Evolutionary conservation across 2,888 invertebrate genomes (phyloP).

Genomic region (Lacanobia wlatinum): DNA sequence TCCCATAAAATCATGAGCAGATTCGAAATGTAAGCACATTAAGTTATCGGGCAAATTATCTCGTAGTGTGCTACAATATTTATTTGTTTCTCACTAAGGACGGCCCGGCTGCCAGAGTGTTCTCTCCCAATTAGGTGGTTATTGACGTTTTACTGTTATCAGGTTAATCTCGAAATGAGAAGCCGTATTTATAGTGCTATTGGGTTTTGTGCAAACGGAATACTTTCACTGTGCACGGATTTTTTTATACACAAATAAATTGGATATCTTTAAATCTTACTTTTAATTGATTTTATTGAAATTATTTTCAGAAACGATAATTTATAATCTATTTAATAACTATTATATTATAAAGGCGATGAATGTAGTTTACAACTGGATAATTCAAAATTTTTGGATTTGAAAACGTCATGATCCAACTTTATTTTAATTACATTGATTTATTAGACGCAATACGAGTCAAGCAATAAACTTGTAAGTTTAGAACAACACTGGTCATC

Average conservation of each 20-base stretch:
- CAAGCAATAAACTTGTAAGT: constrained; percentile 59
- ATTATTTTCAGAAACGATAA: neutral
- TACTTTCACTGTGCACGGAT: constrained; percentile 41
- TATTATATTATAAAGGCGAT: constrained; percentile 1
- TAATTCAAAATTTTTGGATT: constrained; percentile 7
- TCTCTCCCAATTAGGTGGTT: constrained; percentile 90
- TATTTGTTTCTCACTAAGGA: constrained; percentile 89
- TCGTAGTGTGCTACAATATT: constrained; percentile 89
- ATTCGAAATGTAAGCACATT: constrained; percentile 91
- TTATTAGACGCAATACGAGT: constrained; percentile 33
- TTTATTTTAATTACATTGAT: constrained; percentile 51
- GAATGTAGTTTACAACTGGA: constrained; percentile 1
- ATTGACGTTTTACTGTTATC: constrained; percentile 91
- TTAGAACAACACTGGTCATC: constrained; percentile 56
- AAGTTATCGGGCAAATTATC: constrained; percentile 89
- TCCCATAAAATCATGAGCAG: constrained; percentile 90
- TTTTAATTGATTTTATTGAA: neutral
- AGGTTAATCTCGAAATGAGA: constrained; percentile 83
- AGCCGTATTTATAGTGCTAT: constrained; percentile 83
- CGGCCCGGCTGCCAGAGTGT: constrained; percentile 84
- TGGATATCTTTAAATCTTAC: neutral
- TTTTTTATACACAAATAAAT: constrained; percentile 1
- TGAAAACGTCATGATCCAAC: constrained; percentile 15
- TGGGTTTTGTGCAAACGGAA: constrained; percentile 55
- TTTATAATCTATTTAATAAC: neutral